Evolutionary conservation across 2,113 vertebrate genomes (phyloP).

Genomic region (Phainopepla nitens): DNA sequence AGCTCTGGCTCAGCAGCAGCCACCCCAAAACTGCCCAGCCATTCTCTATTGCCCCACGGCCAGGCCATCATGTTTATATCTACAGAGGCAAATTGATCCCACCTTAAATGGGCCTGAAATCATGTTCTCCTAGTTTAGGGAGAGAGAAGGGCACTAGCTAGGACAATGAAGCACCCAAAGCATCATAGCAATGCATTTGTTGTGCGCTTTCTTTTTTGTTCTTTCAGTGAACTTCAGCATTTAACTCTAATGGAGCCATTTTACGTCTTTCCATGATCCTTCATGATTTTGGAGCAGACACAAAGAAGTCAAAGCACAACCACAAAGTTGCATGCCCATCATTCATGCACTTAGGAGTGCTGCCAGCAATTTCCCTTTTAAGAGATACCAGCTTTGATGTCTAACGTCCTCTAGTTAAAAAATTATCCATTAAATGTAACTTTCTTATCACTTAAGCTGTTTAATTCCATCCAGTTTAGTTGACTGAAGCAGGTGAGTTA

Average conservation of each 20-base stretch:
- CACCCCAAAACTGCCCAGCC: neutral
- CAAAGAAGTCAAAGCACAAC: neutral
- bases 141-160: neutral
- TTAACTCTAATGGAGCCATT: neutral
- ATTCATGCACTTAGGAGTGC: neutral
- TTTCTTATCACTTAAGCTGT: neutral
- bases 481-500: neutral
- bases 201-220: neutral
- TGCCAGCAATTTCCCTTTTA: neutral
- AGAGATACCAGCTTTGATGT: neutral
- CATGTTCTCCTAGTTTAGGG: neutral
- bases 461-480: neutral
- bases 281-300: neutral
- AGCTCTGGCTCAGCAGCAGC: neutral
- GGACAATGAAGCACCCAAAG: neutral
- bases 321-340: neutral
- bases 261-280: neutral
- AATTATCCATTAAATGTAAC: neutral
- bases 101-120: neutral
- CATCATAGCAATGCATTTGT: neutral
- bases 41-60: accelerated
- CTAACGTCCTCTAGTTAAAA: neutral
- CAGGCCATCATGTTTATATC: neutral
- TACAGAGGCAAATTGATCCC: neutral
- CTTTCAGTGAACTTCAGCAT: neutral